Percentiles rank a stretch among this genome's conserved stretches.
Evolutionary conservation across 2,113 vertebrate species (phyloP).

Genomic region (Meriones unguiculatus): DNA sequence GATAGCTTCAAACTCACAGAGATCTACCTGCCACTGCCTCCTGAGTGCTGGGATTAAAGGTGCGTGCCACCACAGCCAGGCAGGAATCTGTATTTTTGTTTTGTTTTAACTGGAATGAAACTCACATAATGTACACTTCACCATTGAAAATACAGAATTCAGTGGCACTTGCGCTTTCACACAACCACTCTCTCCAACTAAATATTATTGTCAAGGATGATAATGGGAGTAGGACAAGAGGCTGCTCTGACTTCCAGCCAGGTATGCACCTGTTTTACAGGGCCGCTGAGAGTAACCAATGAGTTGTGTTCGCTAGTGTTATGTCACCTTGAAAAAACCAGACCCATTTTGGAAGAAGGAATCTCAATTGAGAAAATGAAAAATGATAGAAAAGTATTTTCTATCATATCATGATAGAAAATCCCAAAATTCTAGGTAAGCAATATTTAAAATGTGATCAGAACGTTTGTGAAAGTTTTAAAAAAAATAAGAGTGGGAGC

Average conservation of each 20-base stretch:
- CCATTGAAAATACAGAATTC: neutral
- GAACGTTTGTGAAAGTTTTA: neutral
- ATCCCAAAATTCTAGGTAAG: neutral
- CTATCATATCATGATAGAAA: too few relatives aligned
- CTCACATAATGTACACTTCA: neutral
- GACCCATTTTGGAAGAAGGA: neutral
- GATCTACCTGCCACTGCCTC: too few relatives aligned
- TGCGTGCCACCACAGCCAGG: neutral
- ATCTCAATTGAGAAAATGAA: neutral
- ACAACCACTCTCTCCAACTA: neutral
- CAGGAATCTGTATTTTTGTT: neutral
- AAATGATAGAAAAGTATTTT: neutral
- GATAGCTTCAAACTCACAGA: neutral
- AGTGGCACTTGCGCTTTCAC: neutral
- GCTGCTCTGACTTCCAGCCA: neutral
- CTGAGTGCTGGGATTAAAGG: too few relatives aligned
- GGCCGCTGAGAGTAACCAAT: neutral
- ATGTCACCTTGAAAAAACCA: neutral
- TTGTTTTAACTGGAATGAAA: neutral
- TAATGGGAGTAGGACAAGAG: neutral
- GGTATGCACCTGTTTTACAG: neutral
- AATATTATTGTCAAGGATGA: neutral
- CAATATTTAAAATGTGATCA: slow-evolving; percentile 32
- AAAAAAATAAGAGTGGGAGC: neutral
- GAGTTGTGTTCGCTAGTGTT: neutral